Evolutionary conservation across 2,797 vertebrate species (phyloP).

Genomic region (Poeciliopsis paucimaculata): DNA sequence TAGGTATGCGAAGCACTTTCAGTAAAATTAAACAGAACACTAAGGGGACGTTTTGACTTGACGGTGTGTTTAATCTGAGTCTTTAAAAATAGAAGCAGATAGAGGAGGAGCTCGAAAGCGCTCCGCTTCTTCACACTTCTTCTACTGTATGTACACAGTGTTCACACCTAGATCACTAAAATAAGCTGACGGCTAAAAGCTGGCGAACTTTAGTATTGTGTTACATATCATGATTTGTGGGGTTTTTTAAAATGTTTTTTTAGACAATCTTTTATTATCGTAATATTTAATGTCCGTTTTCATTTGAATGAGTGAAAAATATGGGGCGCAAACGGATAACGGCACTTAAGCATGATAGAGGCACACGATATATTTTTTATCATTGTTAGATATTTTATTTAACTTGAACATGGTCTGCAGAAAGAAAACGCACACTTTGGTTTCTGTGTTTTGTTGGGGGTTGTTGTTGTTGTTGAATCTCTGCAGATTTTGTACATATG

Average conservation of each 20-base stretch:
- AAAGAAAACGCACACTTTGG: slow-evolving; percentile 48
- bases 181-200: slow-evolving; percentile 44
- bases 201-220: slow-evolving; percentile 44
- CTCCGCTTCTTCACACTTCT: slow-evolving; percentile 27
- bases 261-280: slow-evolving; percentile 56
- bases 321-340: slow-evolving; percentile 37
- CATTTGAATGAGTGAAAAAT: slow-evolving; percentile 33
- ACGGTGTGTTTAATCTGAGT: slow-evolving; percentile 42
- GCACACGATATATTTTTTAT: slow-evolving; percentile 63
- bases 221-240: slow-evolving; percentile 49
- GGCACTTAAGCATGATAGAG: slow-evolving; percentile 43
- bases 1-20: slow-evolving; percentile 60
- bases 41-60: slow-evolving; percentile 37
- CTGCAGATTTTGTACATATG: slow-evolving; percentile 75
- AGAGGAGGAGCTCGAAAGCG: slow-evolving; percentile 71
- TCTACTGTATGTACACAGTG: slow-evolving; percentile 26
- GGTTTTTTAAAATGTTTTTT: slow-evolving; percentile 38
- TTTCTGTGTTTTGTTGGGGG: neutral
- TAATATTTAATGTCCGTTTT: slow-evolving; percentile 42
- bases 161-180: slow-evolving; percentile 39
- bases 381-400: slow-evolving; percentile 61
- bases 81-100: slow-evolving; percentile 16
- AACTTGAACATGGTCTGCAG: slow-evolving; percentile 45
- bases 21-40: slow-evolving; percentile 39
- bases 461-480: slow-evolving; percentile 36